Conservation (phyloP, 2,113 vertebrate species). For the Zosterops japonicus region DNA sequence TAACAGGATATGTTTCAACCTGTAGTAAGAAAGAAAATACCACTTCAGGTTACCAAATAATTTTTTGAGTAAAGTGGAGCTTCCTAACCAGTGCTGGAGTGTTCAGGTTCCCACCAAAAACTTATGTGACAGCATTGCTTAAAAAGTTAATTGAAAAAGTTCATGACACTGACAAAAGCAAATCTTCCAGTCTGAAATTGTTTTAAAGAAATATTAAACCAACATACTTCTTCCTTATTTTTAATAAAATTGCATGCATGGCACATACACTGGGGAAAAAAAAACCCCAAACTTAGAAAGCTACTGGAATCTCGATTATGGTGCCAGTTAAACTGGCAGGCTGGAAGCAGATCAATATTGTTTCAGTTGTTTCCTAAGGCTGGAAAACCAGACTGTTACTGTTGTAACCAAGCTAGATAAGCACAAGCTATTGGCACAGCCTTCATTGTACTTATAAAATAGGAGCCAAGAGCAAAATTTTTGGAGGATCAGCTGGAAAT, state of each 20-base stretch:
- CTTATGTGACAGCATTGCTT: not conserved
- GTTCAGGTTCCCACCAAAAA: not conserved
- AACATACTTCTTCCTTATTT: not conserved
- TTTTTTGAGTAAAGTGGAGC: not conserved
- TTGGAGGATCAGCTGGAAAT: constrained; percentile 26
- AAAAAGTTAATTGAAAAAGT: not conserved
- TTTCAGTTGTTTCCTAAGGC: constrained; percentile 14
- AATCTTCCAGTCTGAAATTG: not conserved
- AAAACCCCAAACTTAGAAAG: not conserved
- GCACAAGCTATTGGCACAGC: not conserved
- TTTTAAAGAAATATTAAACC: not conserved
- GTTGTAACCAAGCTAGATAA: constrained; percentile 18
- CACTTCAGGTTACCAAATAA: not conserved
- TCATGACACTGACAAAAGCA: not conserved
- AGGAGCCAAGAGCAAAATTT: not conserved
- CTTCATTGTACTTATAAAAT: not conserved
- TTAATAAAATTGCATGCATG: not conserved
- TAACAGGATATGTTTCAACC: not conserved
- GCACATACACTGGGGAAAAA: not conserved
- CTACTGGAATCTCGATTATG: not conserved
- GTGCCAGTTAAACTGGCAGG: not conserved
- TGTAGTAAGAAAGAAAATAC: not conserved
- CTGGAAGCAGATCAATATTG: not conserved
- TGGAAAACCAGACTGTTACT: not conserved
- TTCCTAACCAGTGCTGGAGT: not conserved